These are phyloP conservation scores for Spizaetus ornatus DNA, from an alignment of 2,113 vertebrate genomes.

Conservation along the genomic window DNA sequence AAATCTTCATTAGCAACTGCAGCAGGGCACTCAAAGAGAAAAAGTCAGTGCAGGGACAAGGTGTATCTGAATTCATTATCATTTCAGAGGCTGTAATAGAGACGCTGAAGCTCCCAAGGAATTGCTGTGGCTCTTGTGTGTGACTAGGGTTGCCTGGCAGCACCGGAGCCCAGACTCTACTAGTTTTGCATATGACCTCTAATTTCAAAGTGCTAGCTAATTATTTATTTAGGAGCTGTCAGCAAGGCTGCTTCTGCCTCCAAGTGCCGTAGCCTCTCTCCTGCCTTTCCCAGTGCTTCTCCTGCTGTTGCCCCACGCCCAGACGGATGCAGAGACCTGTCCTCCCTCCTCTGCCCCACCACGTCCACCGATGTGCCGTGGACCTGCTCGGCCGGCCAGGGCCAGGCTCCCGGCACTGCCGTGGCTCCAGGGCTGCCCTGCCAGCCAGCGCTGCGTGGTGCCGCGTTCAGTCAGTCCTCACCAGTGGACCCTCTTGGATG, in stretches of 20 bases:
- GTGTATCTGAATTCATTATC: neutral
- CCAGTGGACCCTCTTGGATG: accelerated
- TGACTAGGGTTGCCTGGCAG: slow-evolving; percentile 5
- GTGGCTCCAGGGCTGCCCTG: accelerated
- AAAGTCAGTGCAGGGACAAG: neutral
- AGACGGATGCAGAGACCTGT: accelerated
- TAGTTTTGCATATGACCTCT: neutral
- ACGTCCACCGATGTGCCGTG: accelerated
- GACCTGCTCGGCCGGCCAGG: accelerated
- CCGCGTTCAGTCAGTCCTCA: accelerated
- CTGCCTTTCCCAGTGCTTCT: neutral
- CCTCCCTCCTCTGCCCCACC: neutral
- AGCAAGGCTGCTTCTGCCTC: neutral
- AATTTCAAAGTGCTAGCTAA: neutral
- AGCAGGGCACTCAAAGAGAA: neutral
- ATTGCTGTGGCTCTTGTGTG: neutral
- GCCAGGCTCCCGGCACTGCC: accelerated
- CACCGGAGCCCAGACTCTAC: neutral
- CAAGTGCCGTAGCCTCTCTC: neutral
- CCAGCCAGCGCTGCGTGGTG: no score
- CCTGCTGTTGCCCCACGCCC: neutral
- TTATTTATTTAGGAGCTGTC: slow-evolving; percentile 68
- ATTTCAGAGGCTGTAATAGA: neutral
- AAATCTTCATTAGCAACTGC: neutral
- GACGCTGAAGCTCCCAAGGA: neutral